Evolutionary conservation across 2,113 vertebrate species (phyloP), one percentile per base, ranked within the genome.

Genomic region (Telmatochromis brichardi): DNA sequence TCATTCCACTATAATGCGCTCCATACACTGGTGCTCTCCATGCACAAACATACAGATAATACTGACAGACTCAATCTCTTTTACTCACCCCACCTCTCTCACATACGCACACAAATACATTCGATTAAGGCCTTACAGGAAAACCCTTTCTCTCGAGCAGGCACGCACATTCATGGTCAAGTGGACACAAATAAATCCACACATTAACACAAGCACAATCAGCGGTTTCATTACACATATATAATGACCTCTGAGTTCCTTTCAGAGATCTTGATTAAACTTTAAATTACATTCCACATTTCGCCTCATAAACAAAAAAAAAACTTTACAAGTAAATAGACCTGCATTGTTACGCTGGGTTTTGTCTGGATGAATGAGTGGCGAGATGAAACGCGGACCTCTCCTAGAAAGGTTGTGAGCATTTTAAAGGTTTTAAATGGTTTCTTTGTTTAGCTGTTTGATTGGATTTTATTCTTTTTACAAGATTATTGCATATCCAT

Each of bases 251-350:
- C 54, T 71, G 47, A 73, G 80, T 92, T 83, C 57, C 84, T 54
- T 89, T 90, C 89, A 90, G 40, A 90, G 84, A 81, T 81, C 60
- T 89, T 84, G 84, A 92, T 94, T 92, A 86, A 89, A 93, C 80
- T 93, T 92, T 85, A 88, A 92, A 92, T 92, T 84, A 68, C 84
- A 82, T 88, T 82, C 73, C 42, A 65, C 60, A 21, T 65, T 65
- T 65, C 3, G n/a, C 84, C 68, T 88, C 6, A 81, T 63, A 37
- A 47, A 78, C 33, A 26, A 42, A 42, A 14, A 13, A 28, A 45
- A 84, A n/a, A 42, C 15, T 37, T 10, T 33, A 26, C 7, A 35
- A 31, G n/a, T 23, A 26, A 12, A 54, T 4, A 82, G 23, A 6
- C 33, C 9, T 47, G 26, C 68, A 68, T 51, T 54, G 5, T 31